phyloP scores from a whole-genome alignment of 92 coral and sea anemone genomes.

The Virgularia gustaviana region DNA sequence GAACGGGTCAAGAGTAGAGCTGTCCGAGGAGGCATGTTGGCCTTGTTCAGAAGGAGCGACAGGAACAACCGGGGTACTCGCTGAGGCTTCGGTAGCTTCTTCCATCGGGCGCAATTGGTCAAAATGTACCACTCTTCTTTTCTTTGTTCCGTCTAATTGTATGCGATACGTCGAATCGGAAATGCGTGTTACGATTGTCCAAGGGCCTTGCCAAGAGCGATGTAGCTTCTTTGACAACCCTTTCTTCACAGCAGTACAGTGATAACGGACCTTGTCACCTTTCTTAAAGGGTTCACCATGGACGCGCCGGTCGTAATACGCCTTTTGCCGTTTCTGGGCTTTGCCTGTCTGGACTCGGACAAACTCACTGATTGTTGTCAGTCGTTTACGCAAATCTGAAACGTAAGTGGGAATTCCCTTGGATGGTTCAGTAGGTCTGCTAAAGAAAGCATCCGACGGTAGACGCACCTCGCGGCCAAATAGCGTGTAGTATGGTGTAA shows the following conservation, averaged over 20 bases:
- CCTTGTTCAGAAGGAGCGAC: no score
- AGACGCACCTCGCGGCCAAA: conserved; percentile 16
- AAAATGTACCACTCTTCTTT: background rate
- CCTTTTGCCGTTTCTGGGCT: background rate
- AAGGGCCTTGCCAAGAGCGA: conserved; percentile 46
- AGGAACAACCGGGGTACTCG: background rate
- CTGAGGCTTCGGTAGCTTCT: background rate
- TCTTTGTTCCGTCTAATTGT: background rate
- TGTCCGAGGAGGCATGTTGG: no score
- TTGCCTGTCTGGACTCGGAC: background rate
- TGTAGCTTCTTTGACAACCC: conserved; percentile 27
- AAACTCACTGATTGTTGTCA: background rate
- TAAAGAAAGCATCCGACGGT: conserved; percentile 1
- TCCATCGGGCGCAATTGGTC: background rate
- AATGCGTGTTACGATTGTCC: conserved; percentile 38
- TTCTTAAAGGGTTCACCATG: conserved; percentile 23
- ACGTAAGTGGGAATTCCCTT: background rate
- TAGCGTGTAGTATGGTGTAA: conserved; percentile 15
- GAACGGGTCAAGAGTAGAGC: no score
- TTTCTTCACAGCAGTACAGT: conserved; percentile 22
- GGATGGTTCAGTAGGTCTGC: background rate
- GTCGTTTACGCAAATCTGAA: background rate
- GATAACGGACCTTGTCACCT: conserved; percentile 27
- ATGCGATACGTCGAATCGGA: conserved; percentile 44
- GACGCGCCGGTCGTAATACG: background rate